phyloP scores from a whole-genome alignment of 1,140 invertebrate genomes.

The Contarinia nasturtii region DNA sequence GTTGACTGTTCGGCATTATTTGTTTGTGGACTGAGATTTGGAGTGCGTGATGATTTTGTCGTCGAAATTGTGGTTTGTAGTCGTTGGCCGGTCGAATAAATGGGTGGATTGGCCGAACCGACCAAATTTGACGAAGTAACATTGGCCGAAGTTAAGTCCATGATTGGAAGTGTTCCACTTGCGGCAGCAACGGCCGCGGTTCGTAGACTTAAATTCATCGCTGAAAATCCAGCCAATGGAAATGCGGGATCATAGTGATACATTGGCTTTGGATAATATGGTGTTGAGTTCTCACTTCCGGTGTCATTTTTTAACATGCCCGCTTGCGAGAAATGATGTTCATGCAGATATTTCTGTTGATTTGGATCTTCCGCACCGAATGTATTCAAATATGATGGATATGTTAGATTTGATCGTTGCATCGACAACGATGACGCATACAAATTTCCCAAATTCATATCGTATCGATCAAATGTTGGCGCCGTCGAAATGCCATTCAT shows the following conservation, averaged over 20 bases:
- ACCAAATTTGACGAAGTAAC: constrained; percentile 65
- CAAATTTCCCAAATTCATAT: constrained; percentile 21
- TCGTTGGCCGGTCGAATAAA: constrained; percentile 4
- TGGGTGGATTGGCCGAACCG: constrained; percentile 28
- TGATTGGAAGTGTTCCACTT: constrained; percentile 35
- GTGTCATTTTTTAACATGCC: constrained; percentile 42
- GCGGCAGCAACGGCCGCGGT: constrained; percentile 55
- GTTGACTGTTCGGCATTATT: background rate
- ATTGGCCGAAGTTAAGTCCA: constrained; percentile 70
- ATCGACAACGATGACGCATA: too few relatives aligned
- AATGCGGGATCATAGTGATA: constrained; percentile 54
- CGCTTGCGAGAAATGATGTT: constrained; percentile 26
- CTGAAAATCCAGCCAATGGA: constrained; percentile 50
- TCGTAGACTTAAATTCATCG: constrained; percentile 71
- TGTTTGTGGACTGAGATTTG: background rate
- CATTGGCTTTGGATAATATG: constrained; percentile 57
- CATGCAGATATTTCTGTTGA: constrained; percentile 38
- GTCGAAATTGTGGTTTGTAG: too few relatives aligned
- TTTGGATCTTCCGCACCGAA: constrained; percentile 23
- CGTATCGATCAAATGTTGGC: constrained; percentile 55
- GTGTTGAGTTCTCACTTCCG: constrained; percentile 33
- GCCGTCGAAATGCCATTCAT: constrained; percentile 12
- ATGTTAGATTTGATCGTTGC: constrained; percentile 21
- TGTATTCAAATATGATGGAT: constrained; percentile 32
- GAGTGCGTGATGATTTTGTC: constrained; percentile 18